Conservation (phyloP, 2,888 invertebrate genomes). For the Plemyria rubiginata region DNA sequence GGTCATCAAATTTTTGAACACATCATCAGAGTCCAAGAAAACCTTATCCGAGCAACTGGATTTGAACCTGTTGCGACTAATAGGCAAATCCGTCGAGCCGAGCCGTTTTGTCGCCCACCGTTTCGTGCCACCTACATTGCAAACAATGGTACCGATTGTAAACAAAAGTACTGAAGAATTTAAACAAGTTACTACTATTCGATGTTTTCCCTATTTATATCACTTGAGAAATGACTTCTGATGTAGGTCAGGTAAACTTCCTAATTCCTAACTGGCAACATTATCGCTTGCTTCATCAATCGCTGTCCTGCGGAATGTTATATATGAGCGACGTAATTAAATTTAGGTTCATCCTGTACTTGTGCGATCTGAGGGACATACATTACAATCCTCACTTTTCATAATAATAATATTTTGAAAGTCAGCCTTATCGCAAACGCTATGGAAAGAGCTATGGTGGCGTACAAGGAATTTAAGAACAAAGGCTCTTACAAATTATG, state of each 20-base stretch:
- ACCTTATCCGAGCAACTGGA: too few relatives aligned
- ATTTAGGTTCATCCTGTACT: background rate
- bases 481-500: too few relatives aligned
- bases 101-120: too few relatives aligned
- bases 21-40: too few relatives aligned
- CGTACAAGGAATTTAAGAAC: too few relatives aligned
- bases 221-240: slow-evolving; percentile 7
- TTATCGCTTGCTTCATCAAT: slow-evolving; percentile 20
- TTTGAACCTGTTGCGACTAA: too few relatives aligned
- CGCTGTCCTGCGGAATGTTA: slow-evolving; percentile 8
- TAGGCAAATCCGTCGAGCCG: too few relatives aligned
- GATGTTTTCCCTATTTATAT: slow-evolving; percentile 4
- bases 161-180: background rate
- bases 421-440: too few relatives aligned
- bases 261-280: slow-evolving; percentile 24
- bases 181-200: background rate
- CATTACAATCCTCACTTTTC: too few relatives aligned
- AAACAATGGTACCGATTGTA: background rate
- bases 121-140: background rate
- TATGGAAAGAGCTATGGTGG: too few relatives aligned
- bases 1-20: too few relatives aligned
- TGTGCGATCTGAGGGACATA: background rate
- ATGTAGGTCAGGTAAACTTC: slow-evolving; percentile 21
- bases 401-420: too few relatives aligned
- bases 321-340: background rate